These are phyloP conservation scores for Liopterus haemorrhoidalis DNA, from an alignment of 2,888 invertebrate genomes.

Conservation along the genomic window DNA sequence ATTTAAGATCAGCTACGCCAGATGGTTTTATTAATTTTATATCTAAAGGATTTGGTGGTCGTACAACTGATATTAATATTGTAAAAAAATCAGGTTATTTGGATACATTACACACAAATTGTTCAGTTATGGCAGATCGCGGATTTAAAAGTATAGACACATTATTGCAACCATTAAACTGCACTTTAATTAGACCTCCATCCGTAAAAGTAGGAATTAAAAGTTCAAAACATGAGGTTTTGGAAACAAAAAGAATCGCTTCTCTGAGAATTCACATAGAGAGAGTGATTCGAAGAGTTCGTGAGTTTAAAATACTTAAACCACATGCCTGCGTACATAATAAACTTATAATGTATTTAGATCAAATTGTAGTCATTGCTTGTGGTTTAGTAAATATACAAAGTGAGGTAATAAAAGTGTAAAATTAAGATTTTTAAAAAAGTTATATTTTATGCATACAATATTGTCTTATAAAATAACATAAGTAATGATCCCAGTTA, in stretches of 20 bases:
- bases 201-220: slow-evolving; percentile 12
- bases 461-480: no score
- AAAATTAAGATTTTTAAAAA: no score
- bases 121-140: slow-evolving; percentile 22
- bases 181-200: slow-evolving; percentile 24
- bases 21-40: slow-evolving; percentile 39
- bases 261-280: slow-evolving; percentile 24
- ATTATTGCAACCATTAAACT: slow-evolving; percentile 16
- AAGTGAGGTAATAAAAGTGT: slow-evolving; percentile 19
- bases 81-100: slow-evolving; percentile 8
- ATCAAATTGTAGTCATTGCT: slow-evolving; percentile 23
- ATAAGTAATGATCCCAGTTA: no score
- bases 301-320: slow-evolving; percentile 16
- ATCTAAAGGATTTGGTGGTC: slow-evolving; percentile 38
- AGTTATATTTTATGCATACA: no score
- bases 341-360: slow-evolving; percentile 12
- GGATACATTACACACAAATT: slow-evolving; percentile 11
- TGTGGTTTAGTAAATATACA: slow-evolving; percentile 26
- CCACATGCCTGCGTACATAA: slow-evolving; percentile 14
- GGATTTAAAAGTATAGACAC: slow-evolving; percentile 23
- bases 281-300: slow-evolving; percentile 19
- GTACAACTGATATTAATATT: slow-evolving; percentile 8
- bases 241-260: slow-evolving; percentile 22
- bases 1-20: slow-evolving; percentile 35
- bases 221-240: slow-evolving; percentile 15